A percentile compares a stretch with the other conserved stretches of the same genome.
Evolutionary conservation across 2,888 invertebrate genomes (phyloP).

Genomic region (Chrysotoxum bicinctum): DNA sequence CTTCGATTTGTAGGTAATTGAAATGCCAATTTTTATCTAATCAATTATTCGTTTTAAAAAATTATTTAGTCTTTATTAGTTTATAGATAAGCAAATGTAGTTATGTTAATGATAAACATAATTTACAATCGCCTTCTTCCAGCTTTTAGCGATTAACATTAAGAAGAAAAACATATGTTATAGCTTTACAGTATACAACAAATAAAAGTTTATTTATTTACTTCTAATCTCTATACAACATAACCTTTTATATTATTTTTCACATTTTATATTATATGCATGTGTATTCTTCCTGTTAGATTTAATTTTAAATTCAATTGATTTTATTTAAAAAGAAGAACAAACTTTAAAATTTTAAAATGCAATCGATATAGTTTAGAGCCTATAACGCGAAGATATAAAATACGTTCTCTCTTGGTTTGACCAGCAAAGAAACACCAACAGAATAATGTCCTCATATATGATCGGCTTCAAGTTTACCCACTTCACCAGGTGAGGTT

Average conservation of each 20-base stretch:
- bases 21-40: conserved; percentile 25
- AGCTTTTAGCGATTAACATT: conserved; percentile 4
- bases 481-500: conserved; percentile 79
- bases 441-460: conserved; percentile 30
- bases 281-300: conserved; percentile 44
- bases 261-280: conserved; percentile 48
- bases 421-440: conserved; percentile 22
- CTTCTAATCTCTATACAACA: conserved; percentile 59
- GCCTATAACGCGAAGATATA: conserved; percentile 41
- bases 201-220: conserved; percentile 58
- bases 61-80: no score
- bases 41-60: no score
- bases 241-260: conserved; percentile 54
- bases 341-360: conserved; percentile 59
- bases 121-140: not conserved
- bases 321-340: conserved; percentile 48
- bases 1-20: not conserved
- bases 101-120: not conserved
- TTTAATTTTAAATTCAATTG: conserved; percentile 53
- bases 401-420: conserved; percentile 25
- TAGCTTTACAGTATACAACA: conserved; percentile 60
- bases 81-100: conserved; percentile 16
- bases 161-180: conserved; percentile 28
- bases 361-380: conserved; percentile 58
- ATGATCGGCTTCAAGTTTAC: conserved; percentile 40